These are phyloP conservation scores for Macrobrachium rosenbergii DNA, from an alignment of 1,140 invertebrate species.

Conservation along the genomic window DNA sequence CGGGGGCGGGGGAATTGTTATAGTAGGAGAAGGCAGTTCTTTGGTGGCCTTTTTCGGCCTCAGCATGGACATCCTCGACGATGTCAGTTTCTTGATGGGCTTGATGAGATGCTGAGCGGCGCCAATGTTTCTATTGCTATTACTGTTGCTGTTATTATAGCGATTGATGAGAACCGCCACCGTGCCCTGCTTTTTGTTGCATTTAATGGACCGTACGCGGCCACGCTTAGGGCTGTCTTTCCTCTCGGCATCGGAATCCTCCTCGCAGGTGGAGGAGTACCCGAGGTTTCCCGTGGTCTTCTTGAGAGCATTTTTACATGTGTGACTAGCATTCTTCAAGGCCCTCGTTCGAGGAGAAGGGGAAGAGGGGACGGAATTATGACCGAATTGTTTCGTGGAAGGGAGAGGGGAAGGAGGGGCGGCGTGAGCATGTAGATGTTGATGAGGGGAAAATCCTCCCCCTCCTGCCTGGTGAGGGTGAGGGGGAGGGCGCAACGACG, in stretches of 20 bases:
- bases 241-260: conserved; percentile 25
- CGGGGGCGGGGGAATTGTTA: not conserved
- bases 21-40: not conserved
- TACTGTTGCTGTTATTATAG: conserved; percentile 31
- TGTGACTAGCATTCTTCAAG: conserved; percentile 8
- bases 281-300: not conserved
- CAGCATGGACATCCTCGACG: conserved; percentile 51
- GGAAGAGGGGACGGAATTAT: not conserved
- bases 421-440: conserved; percentile 32
- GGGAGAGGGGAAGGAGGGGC: not conserved
- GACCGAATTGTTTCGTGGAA: too few species aligned
- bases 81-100: conserved; percentile 48
- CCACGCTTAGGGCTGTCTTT: not conserved
- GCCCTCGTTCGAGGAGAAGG: not conserved
- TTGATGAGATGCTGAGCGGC: conserved; percentile 11
- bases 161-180: conserved; percentile 52
- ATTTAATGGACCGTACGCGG: conserved; percentile 1
- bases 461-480: not conserved
- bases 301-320: not conserved
- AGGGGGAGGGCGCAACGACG: not conserved
- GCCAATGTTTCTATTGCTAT: not conserved
- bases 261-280: conserved; percentile 34
- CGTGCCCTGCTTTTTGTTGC: conserved; percentile 33
- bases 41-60: not conserved
- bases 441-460: conserved; percentile 39